Percentiles rank a stretch among this genome's conserved stretches.
Conservation (phyloP, 92 coral and sea anemone genomes). For the Metridium senile region DNA sequence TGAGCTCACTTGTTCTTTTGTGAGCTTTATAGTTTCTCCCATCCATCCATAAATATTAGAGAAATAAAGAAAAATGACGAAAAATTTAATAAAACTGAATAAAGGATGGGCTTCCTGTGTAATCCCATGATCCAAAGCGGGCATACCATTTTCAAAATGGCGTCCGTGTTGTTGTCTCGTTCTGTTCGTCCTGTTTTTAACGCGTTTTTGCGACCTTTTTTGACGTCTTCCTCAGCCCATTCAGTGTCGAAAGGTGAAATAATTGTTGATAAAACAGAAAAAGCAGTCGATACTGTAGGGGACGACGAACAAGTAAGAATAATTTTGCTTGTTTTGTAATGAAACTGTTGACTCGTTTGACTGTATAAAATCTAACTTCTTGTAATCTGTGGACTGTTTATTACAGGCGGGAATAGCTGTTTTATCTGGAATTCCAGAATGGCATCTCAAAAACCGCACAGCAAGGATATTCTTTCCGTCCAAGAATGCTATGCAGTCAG, state of each 20-base stretch:
- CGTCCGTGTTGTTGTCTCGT: constrained; percentile 58
- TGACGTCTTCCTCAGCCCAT: constrained; percentile 16
- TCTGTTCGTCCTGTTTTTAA: constrained; percentile 53
- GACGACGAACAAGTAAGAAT: constrained; percentile 39
- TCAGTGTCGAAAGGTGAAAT: constrained; percentile 17
- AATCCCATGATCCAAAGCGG: constrained; percentile 16
- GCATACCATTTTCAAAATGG: constrained; percentile 63
- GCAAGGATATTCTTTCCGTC: constrained; percentile 90
- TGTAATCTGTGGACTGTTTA: not conserved
- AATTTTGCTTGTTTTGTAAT: not conserved
- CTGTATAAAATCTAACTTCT: not conserved
- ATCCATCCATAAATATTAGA: too few species aligned
- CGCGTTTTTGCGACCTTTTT: constrained; percentile 49
- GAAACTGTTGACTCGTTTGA: too few species aligned
- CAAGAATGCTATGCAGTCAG: constrained; percentile 95
- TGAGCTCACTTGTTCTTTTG: too few species aligned
- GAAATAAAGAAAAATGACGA: too few species aligned
- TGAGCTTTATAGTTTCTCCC: too few species aligned
- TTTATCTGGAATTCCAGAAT: constrained; percentile 95
- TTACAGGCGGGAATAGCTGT: constrained; percentile 67
- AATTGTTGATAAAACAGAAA: constrained; percentile 29
- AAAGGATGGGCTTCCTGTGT: constrained; percentile 26
- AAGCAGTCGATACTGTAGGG: constrained; percentile 27
- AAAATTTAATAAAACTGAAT: not conserved
- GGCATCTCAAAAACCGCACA: constrained; percentile 91